Conservation (phyloP, 2,797 vertebrate genomes). For the Argyrosomus regius region DNA sequence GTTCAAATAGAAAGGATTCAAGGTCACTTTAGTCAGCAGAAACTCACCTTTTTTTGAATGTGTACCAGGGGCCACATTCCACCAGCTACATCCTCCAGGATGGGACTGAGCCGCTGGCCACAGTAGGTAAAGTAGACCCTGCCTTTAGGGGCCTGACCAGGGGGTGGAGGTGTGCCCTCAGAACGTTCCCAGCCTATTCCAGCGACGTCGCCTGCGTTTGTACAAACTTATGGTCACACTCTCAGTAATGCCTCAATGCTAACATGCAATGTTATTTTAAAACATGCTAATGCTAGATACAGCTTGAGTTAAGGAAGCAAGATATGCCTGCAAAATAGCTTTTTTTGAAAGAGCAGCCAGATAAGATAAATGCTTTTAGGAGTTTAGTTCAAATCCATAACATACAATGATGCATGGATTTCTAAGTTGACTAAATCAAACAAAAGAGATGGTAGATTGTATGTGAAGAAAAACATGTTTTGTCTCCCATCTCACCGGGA, state of each 20-base stretch:
- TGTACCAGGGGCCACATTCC: conserved; percentile 99
- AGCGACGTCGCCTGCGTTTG: conserved; percentile 91
- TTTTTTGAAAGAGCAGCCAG: conserved; percentile 37
- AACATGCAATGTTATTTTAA: conserved; percentile 6
- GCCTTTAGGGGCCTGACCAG: conserved; percentile 96
- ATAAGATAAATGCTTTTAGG: conserved; percentile 20
- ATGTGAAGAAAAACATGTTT: conserved; percentile 11
- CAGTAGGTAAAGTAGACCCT: conserved; percentile 98
- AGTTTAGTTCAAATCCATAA: conserved; percentile 42
- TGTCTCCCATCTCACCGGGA: conserved; percentile 89
- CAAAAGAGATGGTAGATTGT: conserved; percentile 2
- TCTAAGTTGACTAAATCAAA: conserved; percentile 23
- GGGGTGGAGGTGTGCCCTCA: conserved; percentile 96
- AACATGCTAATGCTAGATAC: neutral
- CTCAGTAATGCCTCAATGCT: conserved; percentile 1
- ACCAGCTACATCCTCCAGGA: conserved; percentile 96
- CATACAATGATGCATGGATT: conserved; percentile 29
- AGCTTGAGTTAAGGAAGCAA: conserved; percentile 27
- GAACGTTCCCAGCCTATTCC: conserved; percentile 98
- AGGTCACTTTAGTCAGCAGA: neutral
- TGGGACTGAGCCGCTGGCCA: conserved; percentile 92
- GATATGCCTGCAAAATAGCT: conserved; percentile 27
- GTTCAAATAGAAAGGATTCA: neutral
- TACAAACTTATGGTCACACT: neutral
- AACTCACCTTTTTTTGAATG: conserved; percentile 96